phyloP scores from a whole-genome alignment of 2,797 vertebrate genomes.

The Poecilia picta region DNA sequence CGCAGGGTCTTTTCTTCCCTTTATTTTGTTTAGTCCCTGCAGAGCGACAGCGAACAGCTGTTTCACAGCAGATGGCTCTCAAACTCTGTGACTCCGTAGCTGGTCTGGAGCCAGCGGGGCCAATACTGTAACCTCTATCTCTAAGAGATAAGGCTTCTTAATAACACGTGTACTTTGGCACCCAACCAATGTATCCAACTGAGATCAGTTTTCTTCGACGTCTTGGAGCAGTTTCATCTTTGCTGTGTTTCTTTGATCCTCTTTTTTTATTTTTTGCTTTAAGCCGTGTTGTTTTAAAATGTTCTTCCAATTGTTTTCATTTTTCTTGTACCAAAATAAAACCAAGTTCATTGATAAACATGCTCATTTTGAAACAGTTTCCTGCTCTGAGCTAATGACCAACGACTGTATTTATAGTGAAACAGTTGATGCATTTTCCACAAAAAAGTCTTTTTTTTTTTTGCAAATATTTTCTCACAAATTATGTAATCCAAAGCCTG shows the following conservation, averaged over 20 bases:
- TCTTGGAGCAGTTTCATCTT: constrained; percentile 3
- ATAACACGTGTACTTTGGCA: constrained; percentile 63
- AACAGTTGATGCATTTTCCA: background rate
- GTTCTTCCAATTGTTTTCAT: background rate
- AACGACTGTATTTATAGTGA: background rate
- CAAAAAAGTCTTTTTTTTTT: background rate
- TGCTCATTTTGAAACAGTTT: background rate
- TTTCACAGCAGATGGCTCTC: constrained; percentile 63
- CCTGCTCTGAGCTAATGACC: background rate
- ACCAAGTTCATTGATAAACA: background rate
- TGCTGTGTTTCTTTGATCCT: background rate
- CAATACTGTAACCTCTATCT: constrained; percentile 32
- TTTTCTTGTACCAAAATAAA: background rate
- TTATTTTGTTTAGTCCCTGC: constrained; percentile 29
- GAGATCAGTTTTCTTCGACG: constrained; percentile 8
- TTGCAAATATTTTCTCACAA: background rate
- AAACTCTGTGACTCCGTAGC: constrained; percentile 60
- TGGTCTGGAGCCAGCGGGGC: constrained; percentile 34
- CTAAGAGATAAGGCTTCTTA: constrained; percentile 49
- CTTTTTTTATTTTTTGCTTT: background rate
- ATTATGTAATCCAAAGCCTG: background rate
- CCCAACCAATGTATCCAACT: constrained; percentile 30
- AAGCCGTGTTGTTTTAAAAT: background rate
- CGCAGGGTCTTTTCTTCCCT: background rate
- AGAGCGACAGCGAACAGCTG: constrained; percentile 75